Conservation (phyloP, 2,888 invertebrate species). For the Tetragonisca angustula region DNA sequence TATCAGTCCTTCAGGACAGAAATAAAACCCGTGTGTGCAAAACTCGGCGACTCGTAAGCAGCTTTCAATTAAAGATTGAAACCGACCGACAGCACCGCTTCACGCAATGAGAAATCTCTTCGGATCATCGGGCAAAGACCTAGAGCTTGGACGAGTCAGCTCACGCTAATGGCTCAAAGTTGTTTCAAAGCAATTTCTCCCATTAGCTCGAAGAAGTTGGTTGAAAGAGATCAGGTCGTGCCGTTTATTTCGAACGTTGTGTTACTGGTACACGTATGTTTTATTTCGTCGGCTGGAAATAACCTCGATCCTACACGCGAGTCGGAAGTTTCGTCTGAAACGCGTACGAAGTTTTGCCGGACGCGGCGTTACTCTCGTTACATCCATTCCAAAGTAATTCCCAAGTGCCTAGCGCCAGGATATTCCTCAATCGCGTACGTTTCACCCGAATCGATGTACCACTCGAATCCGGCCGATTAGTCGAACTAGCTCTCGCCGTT, state of each 20-base stretch:
- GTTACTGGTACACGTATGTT: neutral
- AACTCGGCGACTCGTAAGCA: too few species aligned
- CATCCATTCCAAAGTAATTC: constrained; percentile 46
- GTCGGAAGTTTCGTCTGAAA: constrained; percentile 33
- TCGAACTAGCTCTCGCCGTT: constrained; percentile 1
- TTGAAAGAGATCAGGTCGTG: too few species aligned
- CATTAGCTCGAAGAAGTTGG: neutral
- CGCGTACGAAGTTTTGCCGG: constrained; percentile 14
- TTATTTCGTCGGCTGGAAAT: constrained; percentile 2
- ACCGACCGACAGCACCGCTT: too few species aligned
- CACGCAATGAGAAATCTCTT: too few species aligned
- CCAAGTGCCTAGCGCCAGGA: constrained; percentile 43
- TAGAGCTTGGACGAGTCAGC: neutral
- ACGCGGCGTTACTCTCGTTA: constrained; percentile 46
- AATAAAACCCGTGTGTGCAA: too few species aligned
- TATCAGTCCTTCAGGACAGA: too few species aligned
- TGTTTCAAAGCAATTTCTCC: neutral
- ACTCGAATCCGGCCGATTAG: constrained; percentile 28
- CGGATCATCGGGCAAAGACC: too few species aligned
- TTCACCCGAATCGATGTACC: constrained; percentile 22
- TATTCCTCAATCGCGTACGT: constrained; percentile 35
- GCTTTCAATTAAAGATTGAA: too few species aligned
- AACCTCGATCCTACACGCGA: neutral
- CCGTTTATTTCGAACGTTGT: neutral
- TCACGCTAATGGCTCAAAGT: neutral